These are phyloP conservation scores for Mastomys coucha DNA, from an alignment of 2,113 vertebrate species.

Conservation along the genomic window DNA sequence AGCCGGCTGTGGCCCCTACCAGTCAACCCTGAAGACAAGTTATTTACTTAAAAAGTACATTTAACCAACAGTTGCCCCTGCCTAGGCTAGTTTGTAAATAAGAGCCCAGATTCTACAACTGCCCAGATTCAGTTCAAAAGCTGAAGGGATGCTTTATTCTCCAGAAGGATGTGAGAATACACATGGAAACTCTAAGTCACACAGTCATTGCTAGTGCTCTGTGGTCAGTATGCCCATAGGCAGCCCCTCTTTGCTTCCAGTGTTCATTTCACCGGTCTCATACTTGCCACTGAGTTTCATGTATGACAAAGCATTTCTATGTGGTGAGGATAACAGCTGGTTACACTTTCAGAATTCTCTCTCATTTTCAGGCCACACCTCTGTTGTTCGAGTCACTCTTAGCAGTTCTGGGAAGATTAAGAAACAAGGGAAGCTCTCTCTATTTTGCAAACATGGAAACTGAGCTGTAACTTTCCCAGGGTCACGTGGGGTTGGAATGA, in stretches of 20 bases:
- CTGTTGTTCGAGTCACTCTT: neutral
- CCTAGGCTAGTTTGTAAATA: neutral
- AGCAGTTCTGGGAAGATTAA: neutral
- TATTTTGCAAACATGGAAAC: neutral
- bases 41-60: neutral
- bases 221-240: no score
- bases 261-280: accelerated
- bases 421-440: neutral
- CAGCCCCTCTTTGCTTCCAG: no score
- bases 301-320: neutral
- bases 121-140: neutral
- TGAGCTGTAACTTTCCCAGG: neutral
- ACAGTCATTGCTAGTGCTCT: neutral
- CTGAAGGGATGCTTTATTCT: neutral
- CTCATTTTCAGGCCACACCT: neutral
- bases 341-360: neutral
- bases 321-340: neutral
- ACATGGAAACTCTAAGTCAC: neutral
- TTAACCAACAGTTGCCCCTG: neutral
- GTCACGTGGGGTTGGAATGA: neutral
- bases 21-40: neutral
- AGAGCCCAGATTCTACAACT: neutral
- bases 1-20: neutral
- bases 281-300: neutral
- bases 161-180: neutral